phyloP scores from a whole-genome alignment of 2,797 vertebrate genomes.

The Okamejei kenojei region DNA sequence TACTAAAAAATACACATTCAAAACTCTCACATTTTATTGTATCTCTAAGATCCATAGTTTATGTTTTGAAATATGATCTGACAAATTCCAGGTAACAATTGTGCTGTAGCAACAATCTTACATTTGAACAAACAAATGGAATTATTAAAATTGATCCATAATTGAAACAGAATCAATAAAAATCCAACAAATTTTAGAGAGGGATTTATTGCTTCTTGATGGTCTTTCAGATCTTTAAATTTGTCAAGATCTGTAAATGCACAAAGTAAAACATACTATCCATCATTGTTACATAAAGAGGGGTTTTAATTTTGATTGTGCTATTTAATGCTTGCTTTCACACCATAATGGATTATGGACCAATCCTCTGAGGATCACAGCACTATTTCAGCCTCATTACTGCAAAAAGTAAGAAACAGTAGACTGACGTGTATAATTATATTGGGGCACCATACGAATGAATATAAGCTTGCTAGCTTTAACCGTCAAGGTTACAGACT shows the following conservation, averaged over 20 bases:
- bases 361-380: background rate
- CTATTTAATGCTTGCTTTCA: background rate
- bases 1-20: background rate
- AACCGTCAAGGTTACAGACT: background rate
- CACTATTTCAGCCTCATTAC: background rate
- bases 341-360: too few relatives aligned
- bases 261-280: background rate
- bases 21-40: background rate
- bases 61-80: background rate
- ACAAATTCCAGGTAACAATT: background rate
- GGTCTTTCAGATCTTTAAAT: background rate
- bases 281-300: background rate
- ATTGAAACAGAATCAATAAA: background rate
- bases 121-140: background rate
- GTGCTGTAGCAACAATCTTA: slow-evolving; percentile 12
- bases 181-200: background rate
- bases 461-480: background rate
- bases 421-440: background rate
- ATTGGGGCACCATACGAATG: background rate
- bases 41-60: too few relatives aligned
- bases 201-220: background rate
- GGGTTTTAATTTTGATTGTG: slow-evolving; percentile 8
- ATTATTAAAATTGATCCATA: background rate
- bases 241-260: background rate
- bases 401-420: background rate